Base-by-base conservation (phyloP, 2,888 invertebrate genomes). In the Blomia tropicalis region DNA sequence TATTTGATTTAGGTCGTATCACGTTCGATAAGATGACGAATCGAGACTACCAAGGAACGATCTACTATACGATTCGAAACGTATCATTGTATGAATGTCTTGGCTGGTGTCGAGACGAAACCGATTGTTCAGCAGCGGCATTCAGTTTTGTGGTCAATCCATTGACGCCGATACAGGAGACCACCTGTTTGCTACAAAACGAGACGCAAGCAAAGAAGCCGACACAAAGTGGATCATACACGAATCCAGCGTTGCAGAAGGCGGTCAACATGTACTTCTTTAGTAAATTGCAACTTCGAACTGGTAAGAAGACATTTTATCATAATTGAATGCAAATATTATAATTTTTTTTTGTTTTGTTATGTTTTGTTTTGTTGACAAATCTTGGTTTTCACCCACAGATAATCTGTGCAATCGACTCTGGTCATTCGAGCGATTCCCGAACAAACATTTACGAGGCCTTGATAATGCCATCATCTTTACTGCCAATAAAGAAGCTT, bases 131-230 rank as follows among this genome's bases (percentile, higher is more conserved):
- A 71, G 89, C 91, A 1, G 90, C 89, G 4, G 85, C 88, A 2
- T 92, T 91, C 74, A 89, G 89, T 76, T 91, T 91, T 75, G 90
- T 91, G 43, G 80, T 89, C 66, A 91, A 91, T 74, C 91, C 91
- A 7, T 75, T 91, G 71, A 87, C 89, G 65, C 90, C 91, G 1
- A 83, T 87, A 63, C 91, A 90, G 76, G 89, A 90, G 74, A 90
- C 90, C 7, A 79, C 87, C 65, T 90, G 90, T 73, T 82, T 89
- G 72, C 78, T 91, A 70, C 90, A 90, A 75, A 91, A 91, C 75
- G 90, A 90, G 73, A 90, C 91, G 0, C 83, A 86, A 68, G 88
- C 90, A 59, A 85, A 84, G 71, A 89, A 90, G 74, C 90, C 90
- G 0, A 80, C 53, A 4, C 14, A 11, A 7, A 32, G 25, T 19